Evolutionary conservation across 2,888 invertebrate species (phyloP), one percentile per base, ranked within the genome.

Genomic region (Cyaniris semiargus): DNA sequence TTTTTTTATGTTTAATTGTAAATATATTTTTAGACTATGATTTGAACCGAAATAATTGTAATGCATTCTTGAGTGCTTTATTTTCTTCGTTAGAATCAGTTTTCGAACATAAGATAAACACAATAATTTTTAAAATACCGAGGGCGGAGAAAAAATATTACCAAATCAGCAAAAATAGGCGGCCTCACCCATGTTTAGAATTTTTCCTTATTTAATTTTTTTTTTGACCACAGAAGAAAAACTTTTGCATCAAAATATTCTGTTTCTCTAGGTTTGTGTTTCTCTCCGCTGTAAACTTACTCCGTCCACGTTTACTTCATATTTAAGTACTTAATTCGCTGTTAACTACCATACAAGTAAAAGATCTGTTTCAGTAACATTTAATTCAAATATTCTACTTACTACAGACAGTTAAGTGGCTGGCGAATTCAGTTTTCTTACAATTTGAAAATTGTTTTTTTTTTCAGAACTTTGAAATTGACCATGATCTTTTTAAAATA

Each of bases 241-340:
- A 15, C 6, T 66, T 66, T 15, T 15, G 5, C 1, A 76, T 76
- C 18, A 74, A 71, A 74, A 75, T n/a, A n/a, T n/a, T 77, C 23
- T n/a, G 7, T 60, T 58, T 23, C 23, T 60, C 60, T 21, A 23
- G 60, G 13, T 27, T 60, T 60, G 58, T 76, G 38, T 23, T 60
- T 66, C 77, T 78, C 71, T 53, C 74, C 77, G 77, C 78, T 78
- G 79, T 89, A 88, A 88, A 89, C 89, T 87, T 80, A 82, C 90
- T 93, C 93, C 93, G 93, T 93, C 93, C 93, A 91, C 86, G 85
- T 85, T 85, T 86, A 87, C 87, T 87, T 89, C 89, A 88, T 89
- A 85, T 87, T 85, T 89, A 90, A 90, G 93, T 93, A 93, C 93
- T 93, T 93, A 93, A 93, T 89, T 86, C 87, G 82, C 86, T 90